A percentile compares a stretch with the other conserved stretches of the same genome.
phyloP scores from a whole-genome alignment of 2,797 vertebrate species.

The Peromyscus attwateri region DNA sequence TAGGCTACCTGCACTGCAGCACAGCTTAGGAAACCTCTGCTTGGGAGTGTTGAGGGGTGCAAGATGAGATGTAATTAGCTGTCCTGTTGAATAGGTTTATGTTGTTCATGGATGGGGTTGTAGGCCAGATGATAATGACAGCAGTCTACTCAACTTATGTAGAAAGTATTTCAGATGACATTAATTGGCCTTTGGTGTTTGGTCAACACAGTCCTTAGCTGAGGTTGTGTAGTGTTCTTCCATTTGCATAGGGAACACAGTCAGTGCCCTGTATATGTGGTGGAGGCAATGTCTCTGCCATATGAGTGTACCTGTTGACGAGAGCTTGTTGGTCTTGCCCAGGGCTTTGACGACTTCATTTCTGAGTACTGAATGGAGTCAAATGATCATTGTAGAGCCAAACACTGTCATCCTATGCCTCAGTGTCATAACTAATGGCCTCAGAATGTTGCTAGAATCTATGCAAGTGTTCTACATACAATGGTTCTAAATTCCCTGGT shows the following conservation, averaged over 20 bases:
- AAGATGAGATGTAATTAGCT: constrained; percentile 49
- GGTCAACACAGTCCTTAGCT: not conserved
- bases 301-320: not conserved
- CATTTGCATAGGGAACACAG: not conserved
- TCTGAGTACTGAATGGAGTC: constrained; percentile 10
- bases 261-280: not conserved
- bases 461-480: not conserved
- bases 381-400: not conserved
- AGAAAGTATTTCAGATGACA: constrained; percentile 72
- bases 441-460: not conserved
- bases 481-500: not conserved
- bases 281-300: not conserved
- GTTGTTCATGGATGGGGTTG: constrained; percentile 72
- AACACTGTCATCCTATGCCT: not conserved
- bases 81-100: constrained; percentile 68
- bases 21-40: not conserved
- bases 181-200: constrained; percentile 55
- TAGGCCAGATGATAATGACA: constrained; percentile 76
- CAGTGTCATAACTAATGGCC: no score
- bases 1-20: constrained; percentile 50
- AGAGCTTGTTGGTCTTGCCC: not conserved
- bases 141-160: constrained; percentile 62
- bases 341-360: not conserved
- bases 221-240: not conserved
- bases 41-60: not conserved